Conservation (phyloP, 2,888 invertebrate genomes). For the Quadriops clusia region DNA sequence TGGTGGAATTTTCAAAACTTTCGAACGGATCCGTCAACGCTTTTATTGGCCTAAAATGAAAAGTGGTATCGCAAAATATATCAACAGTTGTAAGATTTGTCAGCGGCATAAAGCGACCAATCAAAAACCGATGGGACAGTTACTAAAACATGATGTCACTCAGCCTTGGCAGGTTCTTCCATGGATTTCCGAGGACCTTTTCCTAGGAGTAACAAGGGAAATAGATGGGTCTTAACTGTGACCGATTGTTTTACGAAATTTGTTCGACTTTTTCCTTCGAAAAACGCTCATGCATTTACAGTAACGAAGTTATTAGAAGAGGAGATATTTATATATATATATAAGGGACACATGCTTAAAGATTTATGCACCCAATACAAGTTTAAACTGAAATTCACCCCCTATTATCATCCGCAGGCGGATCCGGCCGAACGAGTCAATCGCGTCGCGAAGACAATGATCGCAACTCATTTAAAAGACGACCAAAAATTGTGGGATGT, state of each 20-base stretch:
- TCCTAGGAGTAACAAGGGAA: conserved; percentile 10
- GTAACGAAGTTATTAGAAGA: conserved; percentile 11
- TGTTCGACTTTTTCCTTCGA: conserved; percentile 8
- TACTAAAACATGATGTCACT: too few species aligned
- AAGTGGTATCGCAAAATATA: conserved; percentile 7
- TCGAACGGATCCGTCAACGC: conserved; percentile 7
- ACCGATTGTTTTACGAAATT: conserved; percentile 14
- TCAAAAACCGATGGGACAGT: too few species aligned
- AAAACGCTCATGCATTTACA: conserved; percentile 7
- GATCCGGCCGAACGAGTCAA: too few species aligned
- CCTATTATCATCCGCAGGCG: too few species aligned
- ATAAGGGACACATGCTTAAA: too few species aligned
- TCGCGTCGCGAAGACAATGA: too few species aligned
- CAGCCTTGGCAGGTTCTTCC: conserved; percentile 13
- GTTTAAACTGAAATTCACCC: too few species aligned
- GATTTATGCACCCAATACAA: too few species aligned
- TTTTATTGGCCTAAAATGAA: conserved; percentile 24
- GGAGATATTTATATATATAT: conserved; percentile 11
- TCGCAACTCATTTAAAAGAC: too few species aligned
- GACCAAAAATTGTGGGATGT: too few species aligned
- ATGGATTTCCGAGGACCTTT: conserved; percentile 15
- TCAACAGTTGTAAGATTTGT: conserved; percentile 8
- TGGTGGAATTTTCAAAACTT: conserved; percentile 20
- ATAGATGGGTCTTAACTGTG: conserved; percentile 14
- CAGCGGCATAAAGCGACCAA: conserved; percentile 5